Evolutionary conservation across 2,113 vertebrate species (phyloP), one percentile per base, ranked within the genome.

Genomic region (Lophochroa leadbeateri): DNA sequence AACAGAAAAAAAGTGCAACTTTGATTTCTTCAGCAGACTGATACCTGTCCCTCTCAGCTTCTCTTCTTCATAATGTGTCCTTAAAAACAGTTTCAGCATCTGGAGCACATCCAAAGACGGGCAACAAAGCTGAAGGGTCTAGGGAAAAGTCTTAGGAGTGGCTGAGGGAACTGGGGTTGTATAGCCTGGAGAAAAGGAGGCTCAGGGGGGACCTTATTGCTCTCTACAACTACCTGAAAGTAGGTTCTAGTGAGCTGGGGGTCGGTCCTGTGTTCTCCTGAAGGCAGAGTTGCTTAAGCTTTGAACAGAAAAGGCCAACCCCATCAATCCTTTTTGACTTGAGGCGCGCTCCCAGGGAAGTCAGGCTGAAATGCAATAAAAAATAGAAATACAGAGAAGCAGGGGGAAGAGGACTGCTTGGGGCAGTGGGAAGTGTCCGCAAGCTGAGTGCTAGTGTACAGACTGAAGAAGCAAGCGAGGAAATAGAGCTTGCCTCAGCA

Each of bases 401-500:
- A 41, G 2, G 13, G 47, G 55, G 14, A 23, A 31, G 24, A 47
- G 12, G 9, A 17, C 27, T 21, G 8, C 46, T 23, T 7, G 31
- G 17, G 50, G 13, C 35, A 19, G 14, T 5, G 43, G n/a, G 9
- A 24, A 25, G 23, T 3, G 2, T 5, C 41, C 2, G 4, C 25
- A 19, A 23, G 35, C 57, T n/a, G 65, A 37, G 25, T 11, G 8
- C 19, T 11, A 47, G 43, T 17, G 28, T 11, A 37, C 12, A 11
- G 52, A 3, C 41, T 0, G 1, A 24, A 29, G 50, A 16, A 31
- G 43, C 5, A 14, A 68, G 8, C 0, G 23, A 52, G 37, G 68
- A 44, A 10, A 17, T 50, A 4, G 2, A 27, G 21, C 18, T 90
- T 77, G 24, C 31, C 37, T 4, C 0, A 0, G 18, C 1, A 1